Base-by-base conservation (phyloP, 2,113 vertebrate species). In the Trematocara variabile region DNA sequence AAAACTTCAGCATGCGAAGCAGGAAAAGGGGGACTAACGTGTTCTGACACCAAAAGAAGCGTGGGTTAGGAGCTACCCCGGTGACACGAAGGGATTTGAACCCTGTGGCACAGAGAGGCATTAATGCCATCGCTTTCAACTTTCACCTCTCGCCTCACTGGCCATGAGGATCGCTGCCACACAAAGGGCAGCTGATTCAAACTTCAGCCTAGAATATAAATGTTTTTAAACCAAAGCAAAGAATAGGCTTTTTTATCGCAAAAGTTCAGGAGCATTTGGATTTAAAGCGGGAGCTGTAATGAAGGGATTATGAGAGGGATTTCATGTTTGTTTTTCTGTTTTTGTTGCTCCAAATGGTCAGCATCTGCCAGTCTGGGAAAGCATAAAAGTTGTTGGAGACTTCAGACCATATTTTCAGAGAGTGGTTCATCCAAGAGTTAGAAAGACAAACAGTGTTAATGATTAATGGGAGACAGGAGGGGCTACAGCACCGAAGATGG, bases 351-450 rank as follows among this genome's bases (percentile, higher is more conserved):
- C 90, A 94, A 93, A 88, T 94, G 84, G 91, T 87, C 89, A 86
- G 89, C 89, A 92, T 89, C 92, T 94, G 89, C 81, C 90, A 92
- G 84, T 94, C 88, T 93, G 91, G 87, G 84, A 90, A 94, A 83
- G 81, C 53, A 77, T 88, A 86, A 93, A 89, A 93, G 89, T 92
- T 92, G 88, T 90, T 87, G 82, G 82, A 91, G 92, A 92, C 90
- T 90, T 93, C 83, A 85, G 90, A 93, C 83, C 91, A 92, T 91
- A 92, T 93, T 94, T 92, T 89, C 86, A 85, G 88, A 79, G 82
- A 78, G 82, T 50, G 88, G 81, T 91, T 92, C 92, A 92, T 92
- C 89, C 90, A 92, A 92, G 84, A 93, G 91, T 89, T 83, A 87
- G 87, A 92, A 92, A 92, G 90, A 93, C 89, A 90, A 92, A 92